A percentile compares a stretch with the other conserved stretches of the same genome.
Evolutionary conservation across 64 coral and sea anemone species (phyloP).

Genomic region (Pocillopora verrucosa): DNA sequence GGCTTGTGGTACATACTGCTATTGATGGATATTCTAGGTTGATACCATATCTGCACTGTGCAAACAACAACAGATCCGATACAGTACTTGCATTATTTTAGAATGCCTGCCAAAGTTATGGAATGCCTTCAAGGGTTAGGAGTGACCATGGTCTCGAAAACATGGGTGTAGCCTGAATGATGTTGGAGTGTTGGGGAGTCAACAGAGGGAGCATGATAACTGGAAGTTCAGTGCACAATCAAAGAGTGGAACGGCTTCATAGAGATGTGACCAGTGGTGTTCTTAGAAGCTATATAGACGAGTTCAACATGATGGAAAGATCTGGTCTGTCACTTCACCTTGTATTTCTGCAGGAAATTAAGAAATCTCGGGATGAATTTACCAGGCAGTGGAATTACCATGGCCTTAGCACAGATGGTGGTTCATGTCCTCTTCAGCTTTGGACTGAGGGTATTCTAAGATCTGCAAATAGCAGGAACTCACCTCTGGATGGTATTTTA

Average conservation of each 20-base stretch:
- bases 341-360: slow-evolving; percentile 36
- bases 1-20: slow-evolving; percentile 35
- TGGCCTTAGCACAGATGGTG: slow-evolving; percentile 31
- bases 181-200: slow-evolving; percentile 37
- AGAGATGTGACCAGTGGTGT: slow-evolving; percentile 42
- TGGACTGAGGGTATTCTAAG: slow-evolving; percentile 56
- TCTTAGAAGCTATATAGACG: slow-evolving; percentile 26
- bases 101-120: slow-evolving; percentile 28
- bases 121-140: slow-evolving; percentile 54
- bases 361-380: slow-evolving; percentile 57
- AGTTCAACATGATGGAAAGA: slow-evolving; percentile 44
- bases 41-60: slow-evolving; percentile 28
- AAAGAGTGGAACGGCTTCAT: slow-evolving; percentile 50
- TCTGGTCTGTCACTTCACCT: slow-evolving; percentile 39
- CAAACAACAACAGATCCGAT: slow-evolving; percentile 41
- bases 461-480: slow-evolving; percentile 9
- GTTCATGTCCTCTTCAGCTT: slow-evolving; percentile 57
- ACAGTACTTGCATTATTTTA: slow-evolving; percentile 54
- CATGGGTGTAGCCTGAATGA: slow-evolving; percentile 32
- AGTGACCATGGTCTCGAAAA: slow-evolving; percentile 69
- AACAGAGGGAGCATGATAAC: slow-evolving; percentile 65
- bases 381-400: slow-evolving; percentile 63
- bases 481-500: no score
- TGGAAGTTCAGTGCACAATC: slow-evolving; percentile 54
- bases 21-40: slow-evolving; percentile 65